A percentile compares a stretch with the other conserved stretches of the same genome.
Conservation (phyloP, 2,888 invertebrate species). For the Stenodera caucasica region DNA sequence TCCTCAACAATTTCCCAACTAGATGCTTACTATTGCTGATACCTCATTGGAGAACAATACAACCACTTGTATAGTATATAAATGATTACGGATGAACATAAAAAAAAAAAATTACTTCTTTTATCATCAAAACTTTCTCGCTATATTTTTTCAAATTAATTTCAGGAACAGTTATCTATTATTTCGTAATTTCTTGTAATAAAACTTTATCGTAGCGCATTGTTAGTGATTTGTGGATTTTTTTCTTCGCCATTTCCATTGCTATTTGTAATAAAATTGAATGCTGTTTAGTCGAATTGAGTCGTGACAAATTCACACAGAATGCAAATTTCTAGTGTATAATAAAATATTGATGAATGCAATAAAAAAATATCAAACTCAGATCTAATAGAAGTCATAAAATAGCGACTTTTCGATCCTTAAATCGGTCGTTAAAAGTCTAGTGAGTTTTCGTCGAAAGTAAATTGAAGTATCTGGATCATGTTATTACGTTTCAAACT, state of each 20-base stretch:
- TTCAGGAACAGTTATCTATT: neutral
- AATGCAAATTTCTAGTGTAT: neutral
- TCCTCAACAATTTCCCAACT: slow-evolving; percentile 21
- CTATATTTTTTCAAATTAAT: neutral
- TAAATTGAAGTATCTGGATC: slow-evolving; percentile 11
- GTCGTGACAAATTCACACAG: neutral
- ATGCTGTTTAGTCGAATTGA: neutral
- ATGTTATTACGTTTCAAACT: neutral
- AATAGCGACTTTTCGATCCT: neutral
- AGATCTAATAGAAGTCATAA: neutral
- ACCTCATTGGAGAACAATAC: slow-evolving; percentile 5
- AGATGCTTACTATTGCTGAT: slow-evolving; percentile 3
- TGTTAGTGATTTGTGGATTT: too few species aligned
- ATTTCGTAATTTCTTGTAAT: neutral
- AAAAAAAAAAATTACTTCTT: too few species aligned
- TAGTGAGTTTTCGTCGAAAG: neutral
- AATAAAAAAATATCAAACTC: neutral
- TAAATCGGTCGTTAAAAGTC: slow-evolving; percentile 1
- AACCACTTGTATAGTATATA: neutral
- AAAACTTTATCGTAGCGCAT: neutral
- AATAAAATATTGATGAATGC: neutral
- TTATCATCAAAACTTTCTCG: too few species aligned
- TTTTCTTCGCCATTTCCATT: too few species aligned
- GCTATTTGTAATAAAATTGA: neutral
- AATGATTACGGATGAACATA: too few species aligned